phyloP scores from a whole-genome alignment of 1,140 invertebrate species.

The Euglossa dilemma region DNA sequence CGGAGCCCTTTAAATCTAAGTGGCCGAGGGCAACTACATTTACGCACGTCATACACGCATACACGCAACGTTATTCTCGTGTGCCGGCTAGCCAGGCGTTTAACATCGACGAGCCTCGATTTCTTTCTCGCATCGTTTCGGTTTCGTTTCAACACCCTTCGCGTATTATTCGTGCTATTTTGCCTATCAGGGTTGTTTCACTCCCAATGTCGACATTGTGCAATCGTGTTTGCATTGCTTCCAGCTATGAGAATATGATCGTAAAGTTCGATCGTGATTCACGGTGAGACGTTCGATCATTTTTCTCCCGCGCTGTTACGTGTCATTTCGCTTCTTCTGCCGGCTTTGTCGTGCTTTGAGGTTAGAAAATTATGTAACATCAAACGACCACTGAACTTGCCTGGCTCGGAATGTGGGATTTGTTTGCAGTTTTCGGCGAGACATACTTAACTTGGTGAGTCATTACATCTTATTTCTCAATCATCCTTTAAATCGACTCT shows the following conservation, averaged over 20 bases:
- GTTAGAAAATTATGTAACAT: conserved; percentile 54
- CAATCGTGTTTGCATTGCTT: neutral
- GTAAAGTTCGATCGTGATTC: conserved; percentile 30
- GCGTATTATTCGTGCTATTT: conserved; percentile 5
- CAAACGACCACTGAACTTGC: conserved; percentile 43
- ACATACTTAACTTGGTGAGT: conserved; percentile 58
- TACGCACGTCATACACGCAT: conserved; percentile 1
- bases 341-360: conserved; percentile 1
- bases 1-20: conserved; percentile 51
- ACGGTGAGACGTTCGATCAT: conserved; percentile 35
- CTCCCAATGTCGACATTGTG: conserved; percentile 6
- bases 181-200: neutral
- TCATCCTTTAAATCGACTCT: neutral
- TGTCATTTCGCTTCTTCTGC: neutral
- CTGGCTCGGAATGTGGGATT: conserved; percentile 63
- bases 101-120: conserved; percentile 28
- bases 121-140: neutral
- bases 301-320: conserved; percentile 44
- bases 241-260: conserved; percentile 29
- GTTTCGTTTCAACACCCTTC: conserved; percentile 30
- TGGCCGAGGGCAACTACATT: conserved; percentile 15
- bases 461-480: neutral
- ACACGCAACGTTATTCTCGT: neutral
- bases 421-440: conserved; percentile 44
- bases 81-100: conserved; percentile 19